Base-by-base conservation (phyloP, 2,113 vertebrate genomes). In the Mustelus asterias region DNA sequence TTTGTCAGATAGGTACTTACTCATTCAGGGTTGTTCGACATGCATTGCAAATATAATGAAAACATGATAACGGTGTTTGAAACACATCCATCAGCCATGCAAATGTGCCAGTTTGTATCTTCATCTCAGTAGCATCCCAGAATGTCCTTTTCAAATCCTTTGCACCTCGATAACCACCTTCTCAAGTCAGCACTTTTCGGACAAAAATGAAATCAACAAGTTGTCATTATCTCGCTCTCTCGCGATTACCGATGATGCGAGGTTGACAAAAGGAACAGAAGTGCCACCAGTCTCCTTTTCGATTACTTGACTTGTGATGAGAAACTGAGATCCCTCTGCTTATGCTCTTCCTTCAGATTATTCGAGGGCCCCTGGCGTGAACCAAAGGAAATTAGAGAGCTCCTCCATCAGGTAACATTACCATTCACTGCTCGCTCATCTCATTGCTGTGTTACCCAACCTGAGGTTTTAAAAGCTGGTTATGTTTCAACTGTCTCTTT, bases 1-100 rank as follows among this genome's bases (percentile, higher is more conserved):
- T 67, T 37, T 93, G 89, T 93, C 89, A 93, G 33, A 67, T 37
- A 93, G n/a, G 37, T 93, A 67, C 89, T 93, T 93, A 93, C 14
- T n/a, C 18, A 20, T 93, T 93, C 89, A 37, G 29, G 63, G 33
- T 93, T 18, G 8, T 93, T 93, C 18, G 37, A 41, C 89, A 65
- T 20, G 26, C 37, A 67, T 93, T 65, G 63, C 60, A 65, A 93
- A 93, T 41, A 41, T 65, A 65, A 65, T 93, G 60, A 67, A 93
- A 93, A 93, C 60, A 93, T 41, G n/a, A 93, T 93, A 93, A 93
- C 37, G 58, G 89, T 93, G 60, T 65, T 65, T 16, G 16, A 93
- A 93, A 9, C 89, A 37, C 89, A 67, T 65, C 54, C 89, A 65
- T 20, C 60, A n/a, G 58, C 86, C 29, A 92, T 60, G 88, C 58